phyloP scores from a whole-genome alignment of 2,888 invertebrate species.

The Rhogogaster chlorosoma region DNA sequence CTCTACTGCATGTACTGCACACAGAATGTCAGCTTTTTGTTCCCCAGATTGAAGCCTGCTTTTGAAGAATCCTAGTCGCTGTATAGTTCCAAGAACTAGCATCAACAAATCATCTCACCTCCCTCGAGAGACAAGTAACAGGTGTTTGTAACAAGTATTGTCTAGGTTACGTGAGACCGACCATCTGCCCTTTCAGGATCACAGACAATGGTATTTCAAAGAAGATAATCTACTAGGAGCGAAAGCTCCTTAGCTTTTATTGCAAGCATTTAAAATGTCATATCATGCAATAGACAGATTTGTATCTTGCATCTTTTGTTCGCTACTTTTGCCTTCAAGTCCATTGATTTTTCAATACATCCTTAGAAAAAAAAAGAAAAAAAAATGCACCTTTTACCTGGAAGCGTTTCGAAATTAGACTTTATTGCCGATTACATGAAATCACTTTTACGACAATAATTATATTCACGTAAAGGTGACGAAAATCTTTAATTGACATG shows the following conservation, averaged over 20 bases:
- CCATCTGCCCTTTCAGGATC: background rate
- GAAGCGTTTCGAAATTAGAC: background rate
- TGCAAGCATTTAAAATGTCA: background rate
- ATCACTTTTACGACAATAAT: too few relatives aligned
- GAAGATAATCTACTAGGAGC: background rate
- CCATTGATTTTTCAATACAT: background rate
- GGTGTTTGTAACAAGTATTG: slow-evolving; percentile 5
- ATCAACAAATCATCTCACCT: slow-evolving; percentile 16
- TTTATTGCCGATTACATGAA: background rate
- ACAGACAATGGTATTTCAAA: background rate
- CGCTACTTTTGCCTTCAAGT: background rate
- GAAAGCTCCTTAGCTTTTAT: background rate
- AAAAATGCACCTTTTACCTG: background rate
- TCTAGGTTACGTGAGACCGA: background rate
- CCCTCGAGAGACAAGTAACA: slow-evolving; percentile 3
- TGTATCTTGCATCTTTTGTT: background rate
- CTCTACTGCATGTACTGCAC: background rate
- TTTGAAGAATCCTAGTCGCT: background rate
- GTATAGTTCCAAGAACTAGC: background rate
- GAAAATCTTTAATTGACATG: background rate
- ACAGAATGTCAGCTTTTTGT: background rate
- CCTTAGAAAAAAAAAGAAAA: too few relatives aligned
- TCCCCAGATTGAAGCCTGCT: background rate
- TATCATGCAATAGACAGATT: background rate
- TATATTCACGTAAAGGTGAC: background rate